A percentile compares a stretch with the other conserved stretches of the same genome.
Evolutionary conservation across 2,797 vertebrate genomes (phyloP).

Genomic region (Pipistrellus kuhlii): DNA sequence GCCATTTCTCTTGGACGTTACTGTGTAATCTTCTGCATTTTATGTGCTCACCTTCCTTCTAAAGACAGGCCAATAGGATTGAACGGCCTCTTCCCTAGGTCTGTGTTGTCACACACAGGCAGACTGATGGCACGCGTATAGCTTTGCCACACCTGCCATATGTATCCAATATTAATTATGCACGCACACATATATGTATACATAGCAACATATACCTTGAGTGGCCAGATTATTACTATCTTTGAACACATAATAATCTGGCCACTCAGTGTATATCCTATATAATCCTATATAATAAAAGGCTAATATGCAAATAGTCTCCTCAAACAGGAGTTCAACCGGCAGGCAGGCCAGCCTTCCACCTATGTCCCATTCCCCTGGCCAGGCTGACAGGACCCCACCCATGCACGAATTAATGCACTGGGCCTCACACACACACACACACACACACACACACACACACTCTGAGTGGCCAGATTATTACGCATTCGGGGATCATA

Average conservation of each 20-base stretch:
- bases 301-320: no score
- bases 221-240: no score
- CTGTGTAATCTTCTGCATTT: neutral
- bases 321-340: no score
- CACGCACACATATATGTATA: neutral
- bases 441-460: neutral
- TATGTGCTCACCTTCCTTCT: neutral
- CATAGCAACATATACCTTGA: neutral
- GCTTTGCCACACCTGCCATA: neutral
- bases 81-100: neutral
- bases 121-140: rapidly evolving
- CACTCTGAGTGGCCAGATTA: neutral
- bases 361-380: no score
- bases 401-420: no score
- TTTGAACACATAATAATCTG: no score
- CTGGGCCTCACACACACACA: no score
- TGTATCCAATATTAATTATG: neutral
- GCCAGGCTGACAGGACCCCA: no score
- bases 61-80: neutral
- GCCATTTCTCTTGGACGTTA: neutral
- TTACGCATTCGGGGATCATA: no score
- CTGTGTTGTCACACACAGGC: neutral
- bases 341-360: no score
- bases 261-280: no score
- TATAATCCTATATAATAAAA: no score